Evolutionary conservation across 2,888 invertebrate species (phyloP), one percentile per base, ranked within the genome.

Genomic region (Netelia fuscicornis): DNA sequence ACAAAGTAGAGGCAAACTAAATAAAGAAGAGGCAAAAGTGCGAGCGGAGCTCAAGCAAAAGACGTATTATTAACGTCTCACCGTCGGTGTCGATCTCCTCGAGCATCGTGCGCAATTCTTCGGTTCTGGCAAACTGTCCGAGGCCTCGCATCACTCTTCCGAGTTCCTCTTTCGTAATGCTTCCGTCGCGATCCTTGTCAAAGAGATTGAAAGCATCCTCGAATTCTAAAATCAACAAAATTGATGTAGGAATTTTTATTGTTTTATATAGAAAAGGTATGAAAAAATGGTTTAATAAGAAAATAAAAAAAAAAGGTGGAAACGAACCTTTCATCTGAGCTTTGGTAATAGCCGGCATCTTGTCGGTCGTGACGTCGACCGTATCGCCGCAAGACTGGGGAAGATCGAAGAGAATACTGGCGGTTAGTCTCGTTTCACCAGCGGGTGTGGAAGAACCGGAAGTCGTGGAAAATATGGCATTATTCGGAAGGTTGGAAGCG

Each of bases 181-280:
- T 97, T 1, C 98, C 98, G 89, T 98, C 98, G 6, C 97, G 97
- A 90, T 98, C 98, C 93, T 97, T 97, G 94, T 98, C 98, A 92
- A 98, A 98, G 10, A 98, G 95, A 68, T 97, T 96, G 93, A 98
- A 98, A 1, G 98, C 97, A 93, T 98, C 97, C 44, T 97, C 96
- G 92, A 97, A 97, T 93, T 97, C 97, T 97, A 91, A 37, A 6
- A 37, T 37, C 37, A 37, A 37, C 6, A 6, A 5, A 6, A 37
- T 5, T 8, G 37, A 37, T 37, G 0, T 37, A 5, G 20, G 1
- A 20, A 20, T 37, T 37, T 37, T 0, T 37, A 37, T 37, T 37
- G 6, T 37, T 37, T 6, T 30, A 30, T 30, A 30, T 30, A 5
- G 30, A 30, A 30, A 30, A 30, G 5, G 3, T 30, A 30, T 5